Evolutionary conservation across 30 jellyfish, hydroid and myxozoan species (phyloP).

Genomic region (Chironex yamaguchii): DNA sequence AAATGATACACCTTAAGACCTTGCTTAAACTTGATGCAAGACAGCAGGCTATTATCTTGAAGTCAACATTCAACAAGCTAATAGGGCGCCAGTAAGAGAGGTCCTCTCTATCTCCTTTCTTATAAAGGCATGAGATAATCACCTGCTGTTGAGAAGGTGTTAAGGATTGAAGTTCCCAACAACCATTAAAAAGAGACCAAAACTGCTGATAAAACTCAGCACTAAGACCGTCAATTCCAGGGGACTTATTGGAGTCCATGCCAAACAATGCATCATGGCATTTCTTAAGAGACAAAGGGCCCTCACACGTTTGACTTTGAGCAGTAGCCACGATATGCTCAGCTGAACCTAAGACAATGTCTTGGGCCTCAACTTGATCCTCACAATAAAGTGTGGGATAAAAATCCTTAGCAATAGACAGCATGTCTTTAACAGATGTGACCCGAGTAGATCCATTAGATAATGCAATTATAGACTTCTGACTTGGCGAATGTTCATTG

Average conservation of each 20-base stretch:
- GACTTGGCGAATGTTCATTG: too few species aligned
- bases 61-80: slow-evolving; percentile 15
- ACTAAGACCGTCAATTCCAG: slow-evolving; percentile 26
- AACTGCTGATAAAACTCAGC: slow-evolving; percentile 8
- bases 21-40: slow-evolving; percentile 7
- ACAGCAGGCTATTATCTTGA: slow-evolving; percentile 18
- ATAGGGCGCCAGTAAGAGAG: slow-evolving; percentile 54
- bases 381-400: too few species aligned
- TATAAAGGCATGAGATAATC: slow-evolving; percentile 1
- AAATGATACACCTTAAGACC: slow-evolving; percentile 6
- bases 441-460: too few species aligned
- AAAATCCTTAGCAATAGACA: too few species aligned
- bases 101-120: slow-evolving; percentile 31
- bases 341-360: too few species aligned
- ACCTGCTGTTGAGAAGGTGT: slow-evolving; percentile 23
- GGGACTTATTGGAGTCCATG: slow-evolving; percentile 5
- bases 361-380: too few species aligned
- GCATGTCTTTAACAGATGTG: too few species aligned
- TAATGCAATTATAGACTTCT: too few species aligned
- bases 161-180: too few species aligned
- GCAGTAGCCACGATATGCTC: too few species aligned
- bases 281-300: not conserved
- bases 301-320: not conserved
- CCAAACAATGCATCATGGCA: not conserved
- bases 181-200: not conserved